Conservation (phyloP, 2,113 vertebrate genomes). For the Bungarus multicinctus region DNA sequence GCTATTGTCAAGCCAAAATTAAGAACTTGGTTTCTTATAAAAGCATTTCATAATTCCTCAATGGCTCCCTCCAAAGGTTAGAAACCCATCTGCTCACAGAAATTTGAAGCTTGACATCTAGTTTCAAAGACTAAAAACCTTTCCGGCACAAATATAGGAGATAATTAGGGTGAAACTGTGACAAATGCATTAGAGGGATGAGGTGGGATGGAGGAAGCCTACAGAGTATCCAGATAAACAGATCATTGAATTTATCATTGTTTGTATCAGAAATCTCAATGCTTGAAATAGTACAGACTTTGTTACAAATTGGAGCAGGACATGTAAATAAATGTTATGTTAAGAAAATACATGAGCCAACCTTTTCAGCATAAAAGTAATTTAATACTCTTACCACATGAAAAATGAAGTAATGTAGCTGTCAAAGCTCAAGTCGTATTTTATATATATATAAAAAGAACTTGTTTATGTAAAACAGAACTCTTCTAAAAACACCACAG, state of each 20-base stretch:
- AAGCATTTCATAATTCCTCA: conserved; percentile 46
- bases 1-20: background rate
- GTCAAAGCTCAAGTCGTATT: conserved; percentile 71
- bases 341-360: conserved; percentile 71
- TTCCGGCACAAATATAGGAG: conserved; percentile 33
- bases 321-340: conserved; percentile 61
- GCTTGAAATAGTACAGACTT: conserved; percentile 50
- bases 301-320: conserved; percentile 57
- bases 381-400: conserved; percentile 68
- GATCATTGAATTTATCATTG: conserved; percentile 60
- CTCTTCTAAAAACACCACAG: conserved; percentile 60
- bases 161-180: conserved; percentile 33
- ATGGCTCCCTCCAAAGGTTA: conserved; percentile 14
- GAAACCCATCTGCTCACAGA: conserved; percentile 29
- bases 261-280: conserved; percentile 57
- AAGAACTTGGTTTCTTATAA: conserved; percentile 43
- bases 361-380: conserved; percentile 72
- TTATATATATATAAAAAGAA: conserved; percentile 65
- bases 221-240: conserved; percentile 27
- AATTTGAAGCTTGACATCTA: conserved; percentile 12
- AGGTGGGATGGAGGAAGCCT: conserved; percentile 11
- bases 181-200: conserved; percentile 33
- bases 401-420: conserved; percentile 75
- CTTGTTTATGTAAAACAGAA: conserved; percentile 64
- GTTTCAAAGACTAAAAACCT: conserved; percentile 21